phyloP scores from a whole-genome alignment of 2,113 vertebrate genomes.

The Sinocyclocheilus anophthalmus region DNA sequence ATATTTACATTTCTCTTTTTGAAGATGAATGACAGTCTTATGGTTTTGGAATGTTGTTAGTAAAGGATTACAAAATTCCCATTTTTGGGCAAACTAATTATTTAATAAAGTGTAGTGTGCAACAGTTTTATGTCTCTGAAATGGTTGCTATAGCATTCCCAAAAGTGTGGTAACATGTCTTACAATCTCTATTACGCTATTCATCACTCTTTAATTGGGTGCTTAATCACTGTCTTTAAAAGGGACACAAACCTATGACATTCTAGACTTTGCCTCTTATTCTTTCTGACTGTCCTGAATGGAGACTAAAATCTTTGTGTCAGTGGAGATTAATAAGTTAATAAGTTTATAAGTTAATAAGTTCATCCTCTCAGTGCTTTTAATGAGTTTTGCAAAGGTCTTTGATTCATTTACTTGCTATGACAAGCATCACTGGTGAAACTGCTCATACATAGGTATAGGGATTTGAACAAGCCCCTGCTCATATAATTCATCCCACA shows the following conservation, averaged over 20 bases:
- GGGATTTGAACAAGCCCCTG: neutral
- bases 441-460: neutral
- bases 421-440: neutral
- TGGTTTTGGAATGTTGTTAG: neutral
- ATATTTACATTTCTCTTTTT: neutral
- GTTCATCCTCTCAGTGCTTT: neutral
- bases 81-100: neutral
- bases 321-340: neutral
- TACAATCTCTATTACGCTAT: neutral
- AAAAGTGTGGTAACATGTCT: neutral
- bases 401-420: neutral
- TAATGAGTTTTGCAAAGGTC: neutral
- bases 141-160: neutral
- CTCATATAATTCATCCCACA: neutral
- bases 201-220: neutral
- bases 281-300: neutral
- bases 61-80: neutral
- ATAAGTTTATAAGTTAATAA: neutral
- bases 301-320: neutral
- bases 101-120: neutral
- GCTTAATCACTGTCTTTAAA: slow-evolving; percentile 7
- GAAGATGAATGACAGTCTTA: neutral
- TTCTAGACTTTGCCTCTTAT: neutral
- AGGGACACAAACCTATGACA: neutral
- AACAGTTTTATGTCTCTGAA: neutral